Evolutionary conservation across 2,797 vertebrate genomes (phyloP), one percentile per base, ranked within the genome.

Genomic region (Delichon dasypus): DNA sequence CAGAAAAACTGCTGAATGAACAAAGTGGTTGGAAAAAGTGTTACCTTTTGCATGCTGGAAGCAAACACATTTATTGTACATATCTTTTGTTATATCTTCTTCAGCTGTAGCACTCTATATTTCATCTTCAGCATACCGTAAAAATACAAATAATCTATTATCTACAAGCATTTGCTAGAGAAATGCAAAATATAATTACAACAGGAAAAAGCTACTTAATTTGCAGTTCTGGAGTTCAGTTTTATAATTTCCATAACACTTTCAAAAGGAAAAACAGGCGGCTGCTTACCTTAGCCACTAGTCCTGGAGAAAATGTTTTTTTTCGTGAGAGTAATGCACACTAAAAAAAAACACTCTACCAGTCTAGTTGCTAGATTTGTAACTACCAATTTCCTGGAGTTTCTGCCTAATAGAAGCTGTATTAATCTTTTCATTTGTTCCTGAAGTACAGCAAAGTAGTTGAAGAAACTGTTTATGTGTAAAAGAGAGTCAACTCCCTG

Each of bases 161-260:
- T 82, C 48, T 65, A 76, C 62, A 91, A 88, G 30, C n/a, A 92
- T 89, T 96, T 95, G 78, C 88, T 85, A 90, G 64, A 91, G 44
- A 97, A 95, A 91, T 74, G 75, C 84, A 96, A 51, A 51, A 68
- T 88, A n/a, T 89, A 95, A 97, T 97, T 95, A 95, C 78, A 94
- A 85, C n/a, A 91, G 89, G 29, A 95, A 95, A 97, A 92, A 88
- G 6, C 20, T 14, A 74, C 38, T 57, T 83, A 72, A 92, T 92
- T 88, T 95, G 55, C 48, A 85, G 50, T 88, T 96, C 19, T 85
- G 67, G 67, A 93, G 74, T 85, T 68, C 64, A 16, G 17, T 38
- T 76, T 94, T 67, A 83, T 87, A 94, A 95, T 93, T 94, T 93
- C 75, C 95, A 58, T 61, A 96, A 77, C 50, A 51, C 9, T 89